Evolutionary conservation across 2,113 vertebrate genomes (phyloP).

Genomic region (Conger conger): DNA sequence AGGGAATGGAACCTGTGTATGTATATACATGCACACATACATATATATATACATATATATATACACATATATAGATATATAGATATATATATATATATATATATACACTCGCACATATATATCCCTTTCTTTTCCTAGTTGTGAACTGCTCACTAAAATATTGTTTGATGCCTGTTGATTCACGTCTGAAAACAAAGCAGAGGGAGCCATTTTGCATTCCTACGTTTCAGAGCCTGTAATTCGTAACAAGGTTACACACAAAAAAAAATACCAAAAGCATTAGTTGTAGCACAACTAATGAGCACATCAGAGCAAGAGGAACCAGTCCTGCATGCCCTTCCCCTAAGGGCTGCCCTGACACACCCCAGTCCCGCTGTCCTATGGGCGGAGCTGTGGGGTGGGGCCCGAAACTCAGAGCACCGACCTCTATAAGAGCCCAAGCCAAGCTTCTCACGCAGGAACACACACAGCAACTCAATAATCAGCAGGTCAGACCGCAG

Average conservation of each 20-base stretch:
- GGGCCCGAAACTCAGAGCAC: background rate
- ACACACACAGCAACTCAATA: background rate
- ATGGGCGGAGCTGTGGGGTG: constrained; percentile 29
- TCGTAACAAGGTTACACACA: too few species aligned
- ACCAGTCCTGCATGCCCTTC: constrained; percentile 30
- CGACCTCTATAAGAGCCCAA: constrained; percentile 37
- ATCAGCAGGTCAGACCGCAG: background rate
- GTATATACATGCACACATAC: too few species aligned
- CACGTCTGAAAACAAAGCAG: background rate
- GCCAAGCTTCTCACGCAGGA: background rate
- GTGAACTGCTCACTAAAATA: background rate
- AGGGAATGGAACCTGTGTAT: background rate
- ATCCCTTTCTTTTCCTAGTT: background rate
- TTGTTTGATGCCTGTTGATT: background rate
- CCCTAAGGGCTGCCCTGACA: background rate
- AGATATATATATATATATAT: too few species aligned
- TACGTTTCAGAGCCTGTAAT: background rate
- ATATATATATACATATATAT: too few species aligned
- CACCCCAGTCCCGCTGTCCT: constrained; percentile 33
- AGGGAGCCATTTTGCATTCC: background rate
- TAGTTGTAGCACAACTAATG: constrained; percentile 9
- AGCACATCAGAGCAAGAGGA: background rate
- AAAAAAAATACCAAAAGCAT: background rate
- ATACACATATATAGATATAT: too few species aligned
- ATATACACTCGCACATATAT: background rate